Conservation (phyloP, 2,888 invertebrate genomes). For the Leptarthrus brevirostris region DNA sequence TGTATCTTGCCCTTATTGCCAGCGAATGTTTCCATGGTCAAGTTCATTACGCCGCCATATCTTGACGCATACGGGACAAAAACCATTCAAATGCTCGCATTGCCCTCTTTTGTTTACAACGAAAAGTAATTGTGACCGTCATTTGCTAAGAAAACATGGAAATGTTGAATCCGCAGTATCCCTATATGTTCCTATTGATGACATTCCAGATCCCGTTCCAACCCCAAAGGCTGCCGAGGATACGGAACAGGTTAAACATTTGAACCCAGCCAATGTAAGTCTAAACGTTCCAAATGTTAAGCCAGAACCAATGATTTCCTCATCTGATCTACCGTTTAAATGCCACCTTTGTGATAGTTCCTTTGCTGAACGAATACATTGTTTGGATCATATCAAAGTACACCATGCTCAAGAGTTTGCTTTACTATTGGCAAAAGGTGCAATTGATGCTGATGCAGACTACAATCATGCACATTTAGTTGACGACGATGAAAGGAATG, state of each 20-base stretch:
- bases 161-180: slow-evolving; percentile 68
- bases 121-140: slow-evolving; percentile 97
- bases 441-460: slow-evolving; percentile 73
- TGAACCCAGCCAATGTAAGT: slow-evolving; percentile 73
- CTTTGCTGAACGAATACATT: slow-evolving; percentile 81
- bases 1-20: slow-evolving; percentile 92
- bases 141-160: slow-evolving; percentile 88
- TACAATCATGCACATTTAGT: slow-evolving; percentile 61
- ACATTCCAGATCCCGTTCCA: slow-evolving; percentile 66
- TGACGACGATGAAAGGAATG: slow-evolving; percentile 74
- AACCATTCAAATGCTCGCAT: slow-evolving; percentile 94
- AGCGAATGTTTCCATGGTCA: slow-evolving; percentile 96
- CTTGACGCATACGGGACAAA: slow-evolving; percentile 92
- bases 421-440: slow-evolving; percentile 84
- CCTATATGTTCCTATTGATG: slow-evolving; percentile 68
- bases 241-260: slow-evolving; percentile 57
- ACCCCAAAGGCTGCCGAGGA: slow-evolving; percentile 64
- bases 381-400: slow-evolving; percentile 83
- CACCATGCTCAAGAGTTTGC: slow-evolving; percentile 83
- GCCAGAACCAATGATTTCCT: slow-evolving; percentile 58
- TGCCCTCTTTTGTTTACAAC: slow-evolving; percentile 95
- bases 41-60: slow-evolving; percentile 95
- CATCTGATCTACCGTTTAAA: slow-evolving; percentile 84
- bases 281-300: slow-evolving; percentile 45
- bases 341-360: slow-evolving; percentile 93